Evolutionary conservation across 2,113 vertebrate species (phyloP).

Genomic region (Scytalopus superciliaris): DNA sequence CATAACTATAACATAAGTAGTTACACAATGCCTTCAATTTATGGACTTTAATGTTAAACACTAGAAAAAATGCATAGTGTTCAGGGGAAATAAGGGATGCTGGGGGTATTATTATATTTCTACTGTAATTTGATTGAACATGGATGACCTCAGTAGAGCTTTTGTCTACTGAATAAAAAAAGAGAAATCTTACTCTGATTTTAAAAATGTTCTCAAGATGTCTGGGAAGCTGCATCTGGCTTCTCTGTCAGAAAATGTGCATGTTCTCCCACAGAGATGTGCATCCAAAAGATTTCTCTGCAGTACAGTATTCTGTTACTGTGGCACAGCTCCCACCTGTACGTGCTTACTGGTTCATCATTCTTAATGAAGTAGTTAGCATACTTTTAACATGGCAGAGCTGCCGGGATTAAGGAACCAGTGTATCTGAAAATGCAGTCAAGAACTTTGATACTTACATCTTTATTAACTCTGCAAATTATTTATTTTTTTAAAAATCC

Average conservation of each 20-base stretch:
- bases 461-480: background rate
- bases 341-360: background rate
- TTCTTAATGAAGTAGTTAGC: background rate
- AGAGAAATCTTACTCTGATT: background rate
- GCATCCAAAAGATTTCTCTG: background rate
- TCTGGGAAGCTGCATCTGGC: too few species aligned
- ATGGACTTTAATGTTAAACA: background rate
- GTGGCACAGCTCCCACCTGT: background rate
- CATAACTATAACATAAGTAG: background rate
- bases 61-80: background rate
- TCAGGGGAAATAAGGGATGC: background rate
- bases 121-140: background rate
- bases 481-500: background rate
- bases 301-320: background rate
- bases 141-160: background rate
- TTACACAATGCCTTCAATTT: background rate
- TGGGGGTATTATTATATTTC: background rate
- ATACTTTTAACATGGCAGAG: background rate
- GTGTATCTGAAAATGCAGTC: background rate
- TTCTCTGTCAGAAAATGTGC: too few species aligned
- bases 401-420: background rate
- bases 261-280: too few species aligned
- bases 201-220: background rate
- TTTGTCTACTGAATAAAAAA: background rate
- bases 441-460: background rate